These are phyloP conservation scores for Terebella lapidaria DNA, from an alignment of 2,888 invertebrate species.

Conservation along the genomic window DNA sequence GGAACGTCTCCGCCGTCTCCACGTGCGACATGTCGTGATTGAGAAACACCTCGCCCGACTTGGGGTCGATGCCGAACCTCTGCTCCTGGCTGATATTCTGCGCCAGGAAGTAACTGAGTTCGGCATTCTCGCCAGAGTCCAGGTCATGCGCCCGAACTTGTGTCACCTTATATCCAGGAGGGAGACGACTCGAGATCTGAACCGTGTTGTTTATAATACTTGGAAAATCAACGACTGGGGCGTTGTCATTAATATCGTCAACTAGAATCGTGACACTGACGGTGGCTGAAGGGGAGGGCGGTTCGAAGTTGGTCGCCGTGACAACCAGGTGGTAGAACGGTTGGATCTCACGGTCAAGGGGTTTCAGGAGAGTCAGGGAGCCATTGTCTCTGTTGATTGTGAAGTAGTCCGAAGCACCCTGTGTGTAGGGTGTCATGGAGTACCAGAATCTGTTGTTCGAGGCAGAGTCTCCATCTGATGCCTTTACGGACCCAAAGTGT, in stretches of 20 bases:
- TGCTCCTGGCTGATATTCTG: background rate
- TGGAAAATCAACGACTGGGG: slow-evolving; percentile 16
- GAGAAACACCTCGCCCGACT: background rate
- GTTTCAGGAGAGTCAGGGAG: slow-evolving; percentile 6
- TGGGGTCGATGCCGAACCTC: background rate
- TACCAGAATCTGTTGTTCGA: slow-evolving; percentile 15
- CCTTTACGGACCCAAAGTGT: slow-evolving; percentile 13
- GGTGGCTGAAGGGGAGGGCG: background rate
- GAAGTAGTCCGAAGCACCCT: slow-evolving; percentile 4
- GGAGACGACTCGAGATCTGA: slow-evolving; percentile 9
- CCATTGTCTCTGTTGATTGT: slow-evolving; percentile 14
- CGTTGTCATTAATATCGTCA: slow-evolving; percentile 21
- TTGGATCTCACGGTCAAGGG: slow-evolving; percentile 16
- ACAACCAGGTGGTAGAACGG: slow-evolving; percentile 13
- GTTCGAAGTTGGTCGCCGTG: background rate
- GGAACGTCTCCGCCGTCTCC: background rate
- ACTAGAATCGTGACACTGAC: slow-evolving; percentile 12
- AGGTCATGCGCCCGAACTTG: slow-evolving; percentile 5
- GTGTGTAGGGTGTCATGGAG: background rate
- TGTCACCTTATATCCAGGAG: slow-evolving; percentile 1
- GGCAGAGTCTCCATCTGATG: slow-evolving; percentile 16
- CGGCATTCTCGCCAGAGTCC: slow-evolving; percentile 6
- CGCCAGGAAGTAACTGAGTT: background rate
- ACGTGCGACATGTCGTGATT: background rate
- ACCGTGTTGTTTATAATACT: slow-evolving; percentile 5